phyloP scores from a whole-genome alignment of 2,113 vertebrate species.

The Verasper variegatus region DNA sequence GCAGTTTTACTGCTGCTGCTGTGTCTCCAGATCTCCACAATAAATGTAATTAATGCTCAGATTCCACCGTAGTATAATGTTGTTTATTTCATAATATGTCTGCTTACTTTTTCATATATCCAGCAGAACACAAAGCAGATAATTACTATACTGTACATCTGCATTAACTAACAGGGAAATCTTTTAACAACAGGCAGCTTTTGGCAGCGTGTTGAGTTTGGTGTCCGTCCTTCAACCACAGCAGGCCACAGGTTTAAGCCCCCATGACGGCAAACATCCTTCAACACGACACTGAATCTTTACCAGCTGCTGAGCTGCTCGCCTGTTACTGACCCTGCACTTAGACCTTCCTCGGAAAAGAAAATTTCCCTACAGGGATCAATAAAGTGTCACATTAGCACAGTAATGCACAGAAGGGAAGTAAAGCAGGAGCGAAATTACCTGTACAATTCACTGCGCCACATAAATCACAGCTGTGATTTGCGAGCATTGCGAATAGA shows the following conservation, averaged over 20 bases:
- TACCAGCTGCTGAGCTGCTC: constrained; percentile 38
- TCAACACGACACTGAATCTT: constrained; percentile 53
- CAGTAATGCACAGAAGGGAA: constrained; percentile 65
- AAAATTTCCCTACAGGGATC: constrained; percentile 68
- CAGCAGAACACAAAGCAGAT: background rate
- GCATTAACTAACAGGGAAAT: background rate
- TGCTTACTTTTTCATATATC: background rate
- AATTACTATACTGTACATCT: background rate
- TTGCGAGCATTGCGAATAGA: constrained; percentile 45
- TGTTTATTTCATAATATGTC: too few relatives aligned
- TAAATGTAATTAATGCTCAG: too few relatives aligned
- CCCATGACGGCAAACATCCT: constrained; percentile 40
- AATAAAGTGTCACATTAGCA: constrained; percentile 74
- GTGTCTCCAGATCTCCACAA: too few relatives aligned
- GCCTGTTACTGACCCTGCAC: constrained; percentile 61
- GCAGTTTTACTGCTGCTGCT: too few relatives aligned
- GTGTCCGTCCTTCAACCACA: constrained; percentile 42
- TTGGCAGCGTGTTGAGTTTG: constrained; percentile 13
- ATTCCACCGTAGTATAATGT: too few relatives aligned
- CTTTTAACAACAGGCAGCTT: background rate
- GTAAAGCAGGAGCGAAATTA: constrained; percentile 61
- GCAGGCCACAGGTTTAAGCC: constrained; percentile 3
- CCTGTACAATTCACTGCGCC: constrained; percentile 60
- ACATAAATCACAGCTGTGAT: constrained; percentile 58
- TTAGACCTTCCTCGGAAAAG: constrained; percentile 58